Base-by-base conservation (phyloP, 30 jellyfish, hydroid and myxozoan genomes). In the Chironex yamaguchii region DNA sequence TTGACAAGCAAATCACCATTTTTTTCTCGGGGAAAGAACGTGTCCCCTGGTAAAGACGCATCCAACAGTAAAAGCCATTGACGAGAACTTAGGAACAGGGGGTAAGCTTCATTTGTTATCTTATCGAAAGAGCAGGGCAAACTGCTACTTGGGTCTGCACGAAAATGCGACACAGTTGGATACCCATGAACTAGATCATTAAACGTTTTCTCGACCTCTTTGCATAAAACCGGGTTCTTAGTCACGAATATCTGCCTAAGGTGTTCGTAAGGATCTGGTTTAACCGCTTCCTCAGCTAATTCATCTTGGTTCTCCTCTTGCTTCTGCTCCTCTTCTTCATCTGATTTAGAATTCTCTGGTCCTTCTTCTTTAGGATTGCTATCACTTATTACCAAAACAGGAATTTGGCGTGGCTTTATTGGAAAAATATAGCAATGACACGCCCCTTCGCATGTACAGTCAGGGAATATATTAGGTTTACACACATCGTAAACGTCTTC, bases 211-310 rank as follows among this genome's bases (percentile, higher is more conserved):
- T 42, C 73, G 52, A 92, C 95, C 71, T 87, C 96, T 71, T 86
- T 90, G 54, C 96, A 82, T 2, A 92, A 77, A 31, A 82, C 96
- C 34, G 86, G 78, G 67, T 92, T 92, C 48, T 92, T 92, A n/a
- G 98, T 92, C 36, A 92, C 35, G 21, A 92, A 82, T 67, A 92
- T 34, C 76, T 92, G 98, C 14, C 97, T 90, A 33, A 90, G 42
- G 77, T 90, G 96, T 31, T 90, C 92, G 49, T 67, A 90, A n/a
- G 48, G 80, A 11, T 70, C 85, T 20, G 17, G 64, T 0, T 66
- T 85, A 3, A n/a, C 87, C 17, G 29, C 36, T 3, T 54, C 74
- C 25, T 17, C 82, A 3, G 58, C 65, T 27, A 66, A 89, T 36
- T 76, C 88, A 23, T 35, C 67, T 2, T 21, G 69, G 21, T 0